A percentile compares a stretch with the other conserved stretches of the same genome.
phyloP scores from a whole-genome alignment of 1,140 invertebrate species.

The Metaphire vulgaris region DNA sequence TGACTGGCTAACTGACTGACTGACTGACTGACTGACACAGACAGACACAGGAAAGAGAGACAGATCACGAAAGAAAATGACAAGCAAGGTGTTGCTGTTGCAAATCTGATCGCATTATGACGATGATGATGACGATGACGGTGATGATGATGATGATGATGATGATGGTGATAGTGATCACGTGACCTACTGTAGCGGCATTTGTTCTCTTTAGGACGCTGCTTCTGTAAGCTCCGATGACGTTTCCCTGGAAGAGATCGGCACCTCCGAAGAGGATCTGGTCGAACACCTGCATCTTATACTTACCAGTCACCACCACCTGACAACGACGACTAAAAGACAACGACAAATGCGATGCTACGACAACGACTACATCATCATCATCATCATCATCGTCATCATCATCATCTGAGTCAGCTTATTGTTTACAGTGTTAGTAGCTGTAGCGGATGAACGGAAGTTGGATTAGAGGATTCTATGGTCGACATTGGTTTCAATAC shows the following conservation, averaged over 20 bases:
- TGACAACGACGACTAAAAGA: background rate
- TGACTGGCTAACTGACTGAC: background rate
- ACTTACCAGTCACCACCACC: background rate
- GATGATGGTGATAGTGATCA: background rate
- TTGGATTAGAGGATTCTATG: too few species aligned
- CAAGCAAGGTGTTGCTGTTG: too few species aligned
- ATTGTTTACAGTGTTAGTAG: background rate
- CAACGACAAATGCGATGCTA: background rate
- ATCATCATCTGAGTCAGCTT: background rate
- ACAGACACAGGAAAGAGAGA: background rate
- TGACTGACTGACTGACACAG: background rate
- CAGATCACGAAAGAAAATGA: background rate
- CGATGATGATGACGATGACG: too few species aligned
- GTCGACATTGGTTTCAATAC: too few species aligned
- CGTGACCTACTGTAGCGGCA: background rate
- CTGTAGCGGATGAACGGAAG: too few species aligned
- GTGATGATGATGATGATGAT: constrained; percentile 5
- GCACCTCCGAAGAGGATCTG: background rate
- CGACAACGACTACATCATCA: background rate
- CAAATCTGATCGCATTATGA: too few species aligned
- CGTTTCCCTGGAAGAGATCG: background rate
- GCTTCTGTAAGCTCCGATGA: background rate
- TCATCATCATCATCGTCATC: background rate
- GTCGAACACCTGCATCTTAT: background rate
- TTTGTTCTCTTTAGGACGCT: background rate